Evolutionary conservation across 1,140 invertebrate genomes (phyloP).

Genomic region (Sitophilus oryzae): DNA sequence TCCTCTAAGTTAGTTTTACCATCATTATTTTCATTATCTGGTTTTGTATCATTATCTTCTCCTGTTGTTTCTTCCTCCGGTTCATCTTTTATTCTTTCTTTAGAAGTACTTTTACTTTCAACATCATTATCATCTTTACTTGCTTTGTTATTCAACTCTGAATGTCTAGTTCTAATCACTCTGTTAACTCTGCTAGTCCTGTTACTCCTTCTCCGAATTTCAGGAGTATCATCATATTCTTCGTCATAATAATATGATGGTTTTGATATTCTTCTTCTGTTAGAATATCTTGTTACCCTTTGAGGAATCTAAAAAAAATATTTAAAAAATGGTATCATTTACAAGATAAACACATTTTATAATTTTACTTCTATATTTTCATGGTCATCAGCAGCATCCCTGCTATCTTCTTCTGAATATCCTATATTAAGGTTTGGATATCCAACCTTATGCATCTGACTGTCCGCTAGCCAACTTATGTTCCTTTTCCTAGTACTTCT

Average conservation of each 20-base stretch:
- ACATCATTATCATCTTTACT: conserved; percentile 4
- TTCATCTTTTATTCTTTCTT: conserved; percentile 1
- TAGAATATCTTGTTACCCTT: conserved; percentile 11
- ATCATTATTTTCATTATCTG: neutral
- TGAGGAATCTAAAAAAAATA: conserved; percentile 13
- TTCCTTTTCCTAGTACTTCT: conserved; percentile 53
- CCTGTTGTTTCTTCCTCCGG: conserved; percentile 2
- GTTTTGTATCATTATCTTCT: neutral
- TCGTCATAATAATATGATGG: conserved; percentile 23
- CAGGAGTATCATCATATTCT: conserved; percentile 15
- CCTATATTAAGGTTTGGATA: conserved; percentile 40
- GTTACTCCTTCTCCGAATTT: conserved; percentile 13
- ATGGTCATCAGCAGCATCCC: conserved; percentile 33
- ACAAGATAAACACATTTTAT: neutral
- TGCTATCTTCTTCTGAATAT: conserved; percentile 42
- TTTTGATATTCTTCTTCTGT: conserved; percentile 15
- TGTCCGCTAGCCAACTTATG: conserved; percentile 46
- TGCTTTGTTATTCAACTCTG: conserved; percentile 8
- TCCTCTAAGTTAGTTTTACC: neutral
- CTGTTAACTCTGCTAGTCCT: conserved; percentile 3
- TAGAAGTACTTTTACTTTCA: neutral
- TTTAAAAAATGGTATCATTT: neutral
- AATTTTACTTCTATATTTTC: conserved; percentile 17
- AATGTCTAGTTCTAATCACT: conserved; percentile 5
- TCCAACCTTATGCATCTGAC: conserved; percentile 43